These are phyloP conservation scores for Ceramica pisi DNA, from an alignment of 2,888 invertebrate genomes.

Conservation along the genomic window DNA sequence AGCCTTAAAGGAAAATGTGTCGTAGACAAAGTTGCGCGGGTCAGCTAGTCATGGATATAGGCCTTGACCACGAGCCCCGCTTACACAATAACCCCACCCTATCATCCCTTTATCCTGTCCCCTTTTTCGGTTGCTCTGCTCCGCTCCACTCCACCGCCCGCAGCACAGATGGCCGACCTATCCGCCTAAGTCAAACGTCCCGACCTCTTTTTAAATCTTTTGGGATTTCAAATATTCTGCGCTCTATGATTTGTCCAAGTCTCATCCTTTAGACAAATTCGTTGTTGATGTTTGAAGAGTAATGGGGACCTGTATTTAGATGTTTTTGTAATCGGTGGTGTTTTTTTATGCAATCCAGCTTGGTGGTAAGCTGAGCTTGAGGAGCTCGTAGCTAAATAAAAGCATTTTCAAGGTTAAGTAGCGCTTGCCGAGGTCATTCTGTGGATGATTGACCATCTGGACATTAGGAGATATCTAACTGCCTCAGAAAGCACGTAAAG, in stretches of 20 bases:
- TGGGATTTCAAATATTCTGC: slow-evolving; percentile 36
- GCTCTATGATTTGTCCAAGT: slow-evolving; percentile 27
- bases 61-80: slow-evolving; percentile 26
- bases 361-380: no score
- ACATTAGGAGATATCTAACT: no score
- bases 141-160: slow-evolving; percentile 49
- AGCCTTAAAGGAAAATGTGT: no score
- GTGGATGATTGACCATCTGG: no score
- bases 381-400: no score
- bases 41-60: no score
- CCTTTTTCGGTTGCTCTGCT: slow-evolving; percentile 57
- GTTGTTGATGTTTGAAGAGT: neutral
- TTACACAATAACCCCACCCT: slow-evolving; percentile 39
- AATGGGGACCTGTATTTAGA: neutral
- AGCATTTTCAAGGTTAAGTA: no score
- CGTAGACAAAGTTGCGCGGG: no score
- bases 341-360: neutral
- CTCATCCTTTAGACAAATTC: neutral
- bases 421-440: no score
- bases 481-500: no score
- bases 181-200: slow-evolving; percentile 55
- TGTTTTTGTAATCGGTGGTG: neutral
- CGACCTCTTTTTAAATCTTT: slow-evolving; percentile 55
- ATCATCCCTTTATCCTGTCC: slow-evolving; percentile 54
- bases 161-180: slow-evolving; percentile 54